Evolutionary conservation across 2,797 vertebrate genomes (phyloP), one percentile per base, ranked within the genome.

Genomic region (Etheostoma nigrum): DNA sequence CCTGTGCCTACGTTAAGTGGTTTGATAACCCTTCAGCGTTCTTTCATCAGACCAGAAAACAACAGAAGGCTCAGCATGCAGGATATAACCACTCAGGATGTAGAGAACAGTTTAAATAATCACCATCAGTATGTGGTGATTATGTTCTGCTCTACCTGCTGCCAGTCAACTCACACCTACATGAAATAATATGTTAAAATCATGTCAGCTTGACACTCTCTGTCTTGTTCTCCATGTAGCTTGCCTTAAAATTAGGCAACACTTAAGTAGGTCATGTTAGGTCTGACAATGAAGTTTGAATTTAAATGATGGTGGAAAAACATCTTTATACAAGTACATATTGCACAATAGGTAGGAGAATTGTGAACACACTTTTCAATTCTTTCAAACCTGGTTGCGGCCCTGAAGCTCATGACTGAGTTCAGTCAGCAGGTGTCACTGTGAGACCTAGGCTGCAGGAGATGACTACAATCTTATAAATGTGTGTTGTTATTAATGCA

Each of bases 371-470:
- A 30, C 14, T 23, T 52, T 63, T 4, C 19, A 25, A 5, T 2
- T 54, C 8, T 53, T 53, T 21, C 0, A 49, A 13, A 8, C 14
- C 6, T 18, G 10, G 11, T n/a, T 33, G 47, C 30, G 45, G 78
- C 18, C 5, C 58, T 68, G 55, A 15, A 40, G 23, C 18, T 78
- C 25, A 61, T 75, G n/a, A 30, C 52, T 30, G 6, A 51, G 23
- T 64, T 68, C 44, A 47, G 78, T 45, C 88, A 84, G 68, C 75
- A 88, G 88, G 23, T 83, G 86, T 52, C 77, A 45, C 67, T 81
- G 64, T 79, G 14, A 45, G 30, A 45, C 62, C 53, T 54, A 6
- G 18, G 57, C 11, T 47, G 16, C 15, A 71, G 13, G 15, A 15
- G 19, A 53, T 21, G 1, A 44, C 4, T 4, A 8, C 1, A 6